Conservation (phyloP, 2,113 vertebrate species). For the Zosterops hypoxanthus region DNA sequence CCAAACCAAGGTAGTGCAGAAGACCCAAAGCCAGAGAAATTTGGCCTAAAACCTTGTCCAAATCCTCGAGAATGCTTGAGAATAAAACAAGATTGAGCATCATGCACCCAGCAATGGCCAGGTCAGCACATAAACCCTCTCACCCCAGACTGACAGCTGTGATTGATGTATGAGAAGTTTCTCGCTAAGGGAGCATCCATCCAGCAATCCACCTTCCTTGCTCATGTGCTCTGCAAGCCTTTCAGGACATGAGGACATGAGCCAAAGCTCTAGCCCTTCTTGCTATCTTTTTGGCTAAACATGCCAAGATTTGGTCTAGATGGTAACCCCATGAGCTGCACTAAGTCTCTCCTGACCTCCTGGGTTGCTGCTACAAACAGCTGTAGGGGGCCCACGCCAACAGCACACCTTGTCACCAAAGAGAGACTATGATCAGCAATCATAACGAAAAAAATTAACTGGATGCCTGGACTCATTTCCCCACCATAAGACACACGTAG, state of each 20-base stretch:
- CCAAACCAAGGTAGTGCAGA: not conserved
- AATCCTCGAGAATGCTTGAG: not conserved
- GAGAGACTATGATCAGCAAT: not conserved
- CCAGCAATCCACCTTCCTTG: not conserved
- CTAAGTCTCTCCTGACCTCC: not conserved
- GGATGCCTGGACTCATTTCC: not conserved
- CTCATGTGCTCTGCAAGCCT: not conserved
- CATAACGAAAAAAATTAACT: not conserved
- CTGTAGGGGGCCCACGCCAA: not conserved
- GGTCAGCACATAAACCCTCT: not conserved
- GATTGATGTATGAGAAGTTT: not conserved
- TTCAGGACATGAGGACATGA: not conserved
- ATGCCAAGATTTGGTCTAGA: not conserved
- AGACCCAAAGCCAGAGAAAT: not conserved
- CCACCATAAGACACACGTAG: accelerated
- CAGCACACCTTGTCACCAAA: not conserved
- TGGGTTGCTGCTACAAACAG: not conserved
- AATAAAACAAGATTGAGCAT: not conserved
- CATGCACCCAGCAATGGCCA: not conserved
- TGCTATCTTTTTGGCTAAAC: not conserved
- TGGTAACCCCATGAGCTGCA: not conserved
- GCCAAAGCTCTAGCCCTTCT: not conserved
- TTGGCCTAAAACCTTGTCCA: not conserved
- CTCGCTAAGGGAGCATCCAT: not conserved
- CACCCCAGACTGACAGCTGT: not conserved